Percentiles rank a stretch among this genome's conserved stretches.
These are phyloP conservation scores for Drosophila seguyi DNA, from an alignment of 1,140 invertebrate genomes.

Conservation along the genomic window DNA sequence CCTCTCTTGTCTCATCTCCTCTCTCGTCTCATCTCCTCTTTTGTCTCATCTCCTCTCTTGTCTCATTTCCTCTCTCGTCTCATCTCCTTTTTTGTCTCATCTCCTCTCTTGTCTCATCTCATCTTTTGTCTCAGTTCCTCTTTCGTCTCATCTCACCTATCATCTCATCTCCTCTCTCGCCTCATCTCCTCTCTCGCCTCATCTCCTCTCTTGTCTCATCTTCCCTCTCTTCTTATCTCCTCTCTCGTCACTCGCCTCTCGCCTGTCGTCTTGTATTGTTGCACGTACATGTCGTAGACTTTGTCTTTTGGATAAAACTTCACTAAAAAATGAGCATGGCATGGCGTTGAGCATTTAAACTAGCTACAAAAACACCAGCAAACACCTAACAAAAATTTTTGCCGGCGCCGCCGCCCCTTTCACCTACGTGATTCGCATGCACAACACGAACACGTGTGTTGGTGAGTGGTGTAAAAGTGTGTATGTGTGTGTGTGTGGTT, in stretches of 20 bases:
- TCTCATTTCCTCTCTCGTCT: no score
- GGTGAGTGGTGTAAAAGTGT: conserved; percentile 12
- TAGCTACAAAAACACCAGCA: conserved; percentile 80
- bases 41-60: no score
- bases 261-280: conserved; percentile 60
- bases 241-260: conserved; percentile 3
- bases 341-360: conserved; percentile 82
- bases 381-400: conserved; percentile 33
- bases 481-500: conserved; percentile 44
- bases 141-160: background rate
- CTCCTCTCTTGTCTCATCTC: no score
- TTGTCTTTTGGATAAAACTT: conserved; percentile 76
- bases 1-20: no score
- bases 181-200: no score
- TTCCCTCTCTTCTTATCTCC: background rate
- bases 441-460: conserved; percentile 63
- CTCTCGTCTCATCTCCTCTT: background rate
- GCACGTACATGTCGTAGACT: conserved; percentile 81
- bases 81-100: no score
- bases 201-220: no score
- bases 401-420: background rate
- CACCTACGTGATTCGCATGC: conserved; percentile 51
- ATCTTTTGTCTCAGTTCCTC: no score
- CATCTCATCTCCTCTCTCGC: no score
- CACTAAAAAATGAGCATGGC: conserved; percentile 83